phyloP scores from a whole-genome alignment of 2,888 invertebrate species.

The Monoplex corrugatus region DNA sequence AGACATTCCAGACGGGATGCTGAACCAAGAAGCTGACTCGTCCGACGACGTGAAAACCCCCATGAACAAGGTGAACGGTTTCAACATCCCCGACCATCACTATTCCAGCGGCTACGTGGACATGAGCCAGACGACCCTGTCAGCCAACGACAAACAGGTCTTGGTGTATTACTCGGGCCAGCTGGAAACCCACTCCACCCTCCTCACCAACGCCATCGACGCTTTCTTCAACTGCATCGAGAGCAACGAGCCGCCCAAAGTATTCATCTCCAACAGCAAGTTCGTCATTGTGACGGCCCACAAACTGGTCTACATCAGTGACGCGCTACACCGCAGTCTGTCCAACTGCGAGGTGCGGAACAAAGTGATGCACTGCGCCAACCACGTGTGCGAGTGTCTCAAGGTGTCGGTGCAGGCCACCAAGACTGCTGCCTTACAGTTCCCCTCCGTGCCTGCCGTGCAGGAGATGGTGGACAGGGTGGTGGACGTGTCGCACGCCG shows the following conservation, averaged over 20 bases:
- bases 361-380: constrained; percentile 80
- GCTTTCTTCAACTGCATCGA: constrained; percentile 95
- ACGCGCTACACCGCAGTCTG: constrained; percentile 94
- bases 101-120: neutral
- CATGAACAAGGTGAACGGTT: constrained; percentile 47
- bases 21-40: neutral
- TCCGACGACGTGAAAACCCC: constrained; percentile 46
- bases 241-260: constrained; percentile 95
- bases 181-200: constrained; percentile 90
- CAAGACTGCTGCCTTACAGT: constrained; percentile 94
- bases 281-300: constrained; percentile 97
- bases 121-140: constrained; percentile 60
- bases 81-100: constrained; percentile 18
- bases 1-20: neutral
- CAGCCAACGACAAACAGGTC: constrained; percentile 91
- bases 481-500: constrained; percentile 91
- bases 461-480: constrained; percentile 97
- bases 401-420: constrained; percentile 91
- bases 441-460: constrained; percentile 94
- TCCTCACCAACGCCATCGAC: constrained; percentile 92
- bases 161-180: constrained; percentile 94
- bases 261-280: constrained; percentile 95
- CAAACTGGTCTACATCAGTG: constrained; percentile 95
- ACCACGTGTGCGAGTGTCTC: constrained; percentile 77
- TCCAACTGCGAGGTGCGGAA: constrained; percentile 88